phyloP scores from a whole-genome alignment of 2,797 vertebrate species.

The Cyclura pinguis region DNA sequence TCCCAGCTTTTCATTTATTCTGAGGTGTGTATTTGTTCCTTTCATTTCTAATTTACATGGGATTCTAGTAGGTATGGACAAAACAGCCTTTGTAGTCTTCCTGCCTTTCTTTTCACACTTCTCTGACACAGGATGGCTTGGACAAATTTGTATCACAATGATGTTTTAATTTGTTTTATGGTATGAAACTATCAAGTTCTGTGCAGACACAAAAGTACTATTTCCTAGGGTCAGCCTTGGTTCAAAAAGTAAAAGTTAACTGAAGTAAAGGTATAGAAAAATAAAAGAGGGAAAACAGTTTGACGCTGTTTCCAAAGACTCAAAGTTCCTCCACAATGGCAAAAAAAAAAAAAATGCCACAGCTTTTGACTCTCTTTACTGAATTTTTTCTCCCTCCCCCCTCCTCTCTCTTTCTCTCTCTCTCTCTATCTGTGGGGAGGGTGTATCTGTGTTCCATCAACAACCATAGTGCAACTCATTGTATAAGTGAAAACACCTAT shows the following conservation, averaged over 20 bases:
- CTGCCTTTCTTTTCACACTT: neutral
- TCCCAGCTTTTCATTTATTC: slow-evolving; percentile 12
- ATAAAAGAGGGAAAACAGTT: neutral
- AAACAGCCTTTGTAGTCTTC: neutral
- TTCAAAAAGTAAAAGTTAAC: neutral
- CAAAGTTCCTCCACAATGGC: neutral
- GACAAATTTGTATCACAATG: neutral
- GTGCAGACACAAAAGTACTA: neutral
- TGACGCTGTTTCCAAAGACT: neutral
- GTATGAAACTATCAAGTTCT: neutral
- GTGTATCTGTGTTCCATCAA: neutral
- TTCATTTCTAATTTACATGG: neutral
- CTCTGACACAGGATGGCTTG: neutral
- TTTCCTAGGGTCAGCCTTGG: neutral
- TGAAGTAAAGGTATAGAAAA: neutral
- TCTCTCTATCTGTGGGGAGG: neutral
- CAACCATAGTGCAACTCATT: neutral
- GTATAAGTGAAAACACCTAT: neutral
- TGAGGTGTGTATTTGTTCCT: fast-evolving
- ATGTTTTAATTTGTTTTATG: neutral
- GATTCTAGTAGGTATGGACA: neutral
- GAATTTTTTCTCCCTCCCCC: too few relatives aligned
- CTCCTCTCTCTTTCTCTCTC: too few relatives aligned
- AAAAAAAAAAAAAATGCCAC: too few relatives aligned
- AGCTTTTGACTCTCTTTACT: neutral